Evolutionary conservation across 2,888 invertebrate genomes (phyloP).

Genomic region (Temnothorax unifasciatus): DNA sequence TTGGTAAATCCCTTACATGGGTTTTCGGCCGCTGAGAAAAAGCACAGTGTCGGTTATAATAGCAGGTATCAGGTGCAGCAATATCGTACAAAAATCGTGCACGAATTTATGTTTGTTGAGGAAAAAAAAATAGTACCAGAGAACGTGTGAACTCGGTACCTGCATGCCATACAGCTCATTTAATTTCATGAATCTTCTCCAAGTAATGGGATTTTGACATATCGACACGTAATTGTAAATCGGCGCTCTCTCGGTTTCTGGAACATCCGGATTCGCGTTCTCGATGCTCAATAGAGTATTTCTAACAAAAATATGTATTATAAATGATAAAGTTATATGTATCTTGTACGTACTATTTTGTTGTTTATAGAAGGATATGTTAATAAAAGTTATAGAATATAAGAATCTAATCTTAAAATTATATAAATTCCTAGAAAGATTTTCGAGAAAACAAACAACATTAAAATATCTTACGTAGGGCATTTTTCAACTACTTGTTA

Average conservation of each 20-base stretch:
- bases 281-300: slow-evolving; percentile 17
- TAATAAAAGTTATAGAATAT: neutral
- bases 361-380: neutral
- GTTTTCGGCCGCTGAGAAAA: slow-evolving; percentile 88
- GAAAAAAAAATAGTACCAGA: slow-evolving; percentile 90
- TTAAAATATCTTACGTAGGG: too few relatives aligned
- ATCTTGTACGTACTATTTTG: neutral
- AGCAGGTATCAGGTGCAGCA: slow-evolving; percentile 89
- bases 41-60: slow-evolving; percentile 87
- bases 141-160: slow-evolving; percentile 88
- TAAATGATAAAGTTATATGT: neutral
- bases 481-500: too few relatives aligned
- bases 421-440: neutral
- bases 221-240: slow-evolving; percentile 96
- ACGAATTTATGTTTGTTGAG: slow-evolving; percentile 88
- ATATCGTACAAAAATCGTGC: slow-evolving; percentile 87
- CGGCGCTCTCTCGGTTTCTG: slow-evolving; percentile 86
- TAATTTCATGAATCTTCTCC: slow-evolving; percentile 90
- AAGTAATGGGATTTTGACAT: slow-evolving; percentile 92
- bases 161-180: slow-evolving; percentile 87
- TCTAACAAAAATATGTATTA: slow-evolving; percentile 30
- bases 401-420: neutral
- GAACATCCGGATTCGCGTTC: neutral
- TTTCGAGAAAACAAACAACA: too few relatives aligned
- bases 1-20: slow-evolving; percentile 87